phyloP scores from a whole-genome alignment of 1,140 invertebrate genomes.

The Pseudomyrmex concolor region DNA sequence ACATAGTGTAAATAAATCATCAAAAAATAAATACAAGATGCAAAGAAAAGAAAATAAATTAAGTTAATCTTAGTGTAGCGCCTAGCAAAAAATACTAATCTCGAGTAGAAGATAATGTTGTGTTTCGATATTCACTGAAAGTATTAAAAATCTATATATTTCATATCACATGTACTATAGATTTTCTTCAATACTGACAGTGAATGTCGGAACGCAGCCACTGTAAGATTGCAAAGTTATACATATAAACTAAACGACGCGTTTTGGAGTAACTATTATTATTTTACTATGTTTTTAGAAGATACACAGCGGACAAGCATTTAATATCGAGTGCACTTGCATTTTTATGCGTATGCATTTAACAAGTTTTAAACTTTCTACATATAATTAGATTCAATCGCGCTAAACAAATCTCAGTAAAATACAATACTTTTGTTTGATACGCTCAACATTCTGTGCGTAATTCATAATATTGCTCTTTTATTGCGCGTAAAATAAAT shows the following conservation, averaged over 20 bases:
- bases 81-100: constrained; percentile 53
- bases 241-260: constrained; percentile 6
- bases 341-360: background rate
- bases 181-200: too few species aligned
- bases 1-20: constrained; percentile 35
- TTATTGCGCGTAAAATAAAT: constrained; percentile 72
- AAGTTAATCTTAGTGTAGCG: constrained; percentile 28
- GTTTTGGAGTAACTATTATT: constrained; percentile 35
- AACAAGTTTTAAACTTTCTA: constrained; percentile 5
- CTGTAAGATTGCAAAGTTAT: constrained; percentile 21
- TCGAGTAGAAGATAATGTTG: constrained; percentile 3
- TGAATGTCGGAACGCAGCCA: background rate
- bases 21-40: constrained; percentile 57
- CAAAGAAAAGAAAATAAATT: background rate
- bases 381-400: constrained; percentile 12
- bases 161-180: too few species aligned
- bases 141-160: too few species aligned
- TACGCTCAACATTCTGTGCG: constrained; percentile 28
- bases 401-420: background rate
- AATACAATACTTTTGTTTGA: background rate
- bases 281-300: constrained; percentile 43
- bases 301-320: constrained; percentile 35
- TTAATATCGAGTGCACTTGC: constrained; percentile 32
- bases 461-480: constrained; percentile 18
- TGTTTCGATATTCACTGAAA: too few species aligned